Evolutionary conservation across 1,140 invertebrate species (phyloP), one percentile per base, ranked within the genome.

Genomic region (Drosophila orosa): DNA sequence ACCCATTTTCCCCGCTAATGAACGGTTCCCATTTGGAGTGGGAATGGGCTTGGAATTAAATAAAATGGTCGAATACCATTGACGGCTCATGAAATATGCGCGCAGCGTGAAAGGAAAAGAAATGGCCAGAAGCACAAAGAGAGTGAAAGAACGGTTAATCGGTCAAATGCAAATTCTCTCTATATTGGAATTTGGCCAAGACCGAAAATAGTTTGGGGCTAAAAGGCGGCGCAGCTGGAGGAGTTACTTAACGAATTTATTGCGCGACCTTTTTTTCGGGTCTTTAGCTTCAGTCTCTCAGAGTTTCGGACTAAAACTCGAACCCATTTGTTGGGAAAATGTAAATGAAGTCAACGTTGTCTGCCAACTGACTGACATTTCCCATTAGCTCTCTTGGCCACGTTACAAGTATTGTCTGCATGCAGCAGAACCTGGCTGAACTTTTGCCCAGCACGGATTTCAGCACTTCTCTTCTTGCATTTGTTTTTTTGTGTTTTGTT

Each of bases 291-390:
- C 48, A 56, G 77, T 61, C 63, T 25, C n/a, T 19, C 4, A 22
- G 29, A 1, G 17, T 50, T 5, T 31, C 17, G 10, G 12, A 22
- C 31, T 22, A 13, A 1, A 13, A 10, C 13, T 54, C 59, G 78
- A 71, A 72, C 78, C 76, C 79, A 87, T 87, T 87, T 82, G 78
- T 82, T 68, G 75, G 44, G 17, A 48, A 71, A 71, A 71, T 79
- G 68, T 57, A 84, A 84, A 84, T 84, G 81, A 84, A 84, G 80
- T 80, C 77, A 85, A 76, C 71, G 76, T 63, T 78, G 72, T 76
- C 66, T 59, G 75, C 42, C 62, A 68, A 59, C 71, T 85, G 84
- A 87, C 83, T 87, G 83, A 89, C 83, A 87, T 87, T 87, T 87
- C 83, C 83, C 83, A 87, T 87, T 87, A 87, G 55, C 75, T 24